Evolutionary conservation across 2,888 invertebrate species (phyloP), one percentile per base, ranked within the genome.

Genomic region (Trachelus tabidus): DNA sequence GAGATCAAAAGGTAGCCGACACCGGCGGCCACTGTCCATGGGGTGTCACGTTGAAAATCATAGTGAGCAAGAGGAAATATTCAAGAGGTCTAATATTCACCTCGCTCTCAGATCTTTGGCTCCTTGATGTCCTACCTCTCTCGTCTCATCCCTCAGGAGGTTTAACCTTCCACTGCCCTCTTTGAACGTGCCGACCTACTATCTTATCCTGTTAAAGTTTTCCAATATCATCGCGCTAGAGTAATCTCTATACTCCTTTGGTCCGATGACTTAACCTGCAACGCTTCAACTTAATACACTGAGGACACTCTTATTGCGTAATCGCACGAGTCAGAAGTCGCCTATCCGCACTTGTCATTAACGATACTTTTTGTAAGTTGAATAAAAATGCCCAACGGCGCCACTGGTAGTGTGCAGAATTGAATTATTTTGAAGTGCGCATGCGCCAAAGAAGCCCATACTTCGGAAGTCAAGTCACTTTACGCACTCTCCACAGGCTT

Each of bases 21-120:
- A 75, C 85, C 86, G 83, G 85, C 85, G 85, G 85, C 84, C 81
- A 85, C 56, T 85, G 86, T 89, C 85, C 88, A 85, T 87, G 89
- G 90, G 90, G 90, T 89, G 90, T 90, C 90, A 88, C 87, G 87
- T 85, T 84, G 87, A 87, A 86, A 81, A 56, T 56, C 23, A 56
- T 23, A 56, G 56, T 56, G 56, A 56, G 56, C 56, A 56, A 9
- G 56, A 56, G 23, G 56, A 23, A 56, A 56, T 56, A 56, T 56
- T 56, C 23, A 56, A 56, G 56, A 56, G 56, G 23, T 56, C 56
- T 56, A 56, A 23, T 56, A 56, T 56, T 56, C 56, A 56, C 56
- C 56, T 56, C 56, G 56, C 56, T 23, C 56, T 56, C 56, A 23
- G 56, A 56, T 23, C 56, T 56, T 23, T 23, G 56, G 56, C 9